Evolutionary conservation across 2,888 invertebrate species (phyloP), one percentile per base, ranked within the genome.

Genomic region (Eulithis prunata): DNA sequence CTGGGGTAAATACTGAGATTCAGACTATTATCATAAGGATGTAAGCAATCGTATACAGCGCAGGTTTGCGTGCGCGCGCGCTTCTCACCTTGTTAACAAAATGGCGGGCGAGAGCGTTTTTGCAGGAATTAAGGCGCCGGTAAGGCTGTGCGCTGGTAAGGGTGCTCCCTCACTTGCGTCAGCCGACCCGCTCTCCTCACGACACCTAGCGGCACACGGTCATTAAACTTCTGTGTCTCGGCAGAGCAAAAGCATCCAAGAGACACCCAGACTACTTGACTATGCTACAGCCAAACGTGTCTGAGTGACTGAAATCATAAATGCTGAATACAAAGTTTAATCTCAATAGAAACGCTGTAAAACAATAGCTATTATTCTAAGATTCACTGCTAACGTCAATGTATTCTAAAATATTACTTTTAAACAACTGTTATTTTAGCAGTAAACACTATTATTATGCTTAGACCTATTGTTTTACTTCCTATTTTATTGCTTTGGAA

Each of bases 111-210:
- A 89, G 90, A 90, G 88, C 87, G 84, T 83, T 81, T 87, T 87
- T 86, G 86, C 88, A 87, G 88, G 89, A 82, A 85, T 87, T 93
- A 93, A 95, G 96, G 97, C 96, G 96, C 96, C 94, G 94, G 97
- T 87, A 93, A 89, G 85, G 92, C 92, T 72, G 91, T 97, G 95
- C 98, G 97, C 95, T 98, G 98, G 96, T 98, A 98, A 94, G 98
- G 98, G 96, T 98, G 98, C 94, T 98, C 98, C 96, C 98, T 95
- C 94, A 96, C 95, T 94, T 97, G 96, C 94, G 96, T 96, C 94
- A 97, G 95, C 94, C 97, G 96, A 88, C 96, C 96, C 94, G 97
- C 96, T 84, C 94, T 95, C 94, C 96, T 96, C 95, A 96, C 97
- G 96, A 97, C 97, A 97, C 95, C 95, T 95, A 94, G 94, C 94